These are phyloP conservation scores for Gerris lacustris DNA, from an alignment of 2,888 invertebrate genomes.

Conservation along the genomic window DNA sequence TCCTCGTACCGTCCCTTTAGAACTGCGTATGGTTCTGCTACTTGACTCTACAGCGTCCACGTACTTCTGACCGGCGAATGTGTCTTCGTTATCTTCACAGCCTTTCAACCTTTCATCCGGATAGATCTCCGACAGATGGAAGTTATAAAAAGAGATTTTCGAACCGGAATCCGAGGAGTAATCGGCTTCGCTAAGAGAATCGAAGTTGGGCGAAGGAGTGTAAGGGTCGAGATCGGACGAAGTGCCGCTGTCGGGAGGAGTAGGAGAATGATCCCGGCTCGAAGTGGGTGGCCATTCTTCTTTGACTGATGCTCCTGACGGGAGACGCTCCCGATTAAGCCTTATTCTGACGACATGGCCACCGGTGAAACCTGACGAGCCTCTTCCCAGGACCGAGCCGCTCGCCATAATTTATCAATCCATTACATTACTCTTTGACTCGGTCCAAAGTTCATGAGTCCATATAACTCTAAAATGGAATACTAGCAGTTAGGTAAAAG, in stretches of 20 bases:
- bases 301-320: background rate
- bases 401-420: background rate
- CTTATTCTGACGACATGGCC: constrained; percentile 8
- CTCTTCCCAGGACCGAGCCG: background rate
- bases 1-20: constrained; percentile 84
- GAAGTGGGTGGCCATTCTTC: constrained; percentile 5
- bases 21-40: constrained; percentile 72
- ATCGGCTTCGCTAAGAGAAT: constrained; percentile 64
- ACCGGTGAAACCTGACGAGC: background rate
- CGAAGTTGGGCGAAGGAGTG: constrained; percentile 56
- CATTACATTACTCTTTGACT: too few relatives aligned
- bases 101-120: constrained; percentile 36
- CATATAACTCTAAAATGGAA: too few relatives aligned
- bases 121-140: constrained; percentile 64
- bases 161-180: constrained; percentile 7
- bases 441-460: too few relatives aligned
- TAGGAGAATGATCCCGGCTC: constrained; percentile 10
- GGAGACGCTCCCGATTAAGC: background rate
- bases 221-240: constrained; percentile 66
- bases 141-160: constrained; percentile 49
- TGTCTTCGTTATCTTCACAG: constrained; percentile 39
- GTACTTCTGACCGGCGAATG: constrained; percentile 62
- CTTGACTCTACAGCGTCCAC: constrained; percentile 47
- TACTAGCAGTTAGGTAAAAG: too few relatives aligned
- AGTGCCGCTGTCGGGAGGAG: constrained; percentile 59